phyloP scores from a whole-genome alignment of 2,888 invertebrate genomes.

The Aporophyla lueneburgensis region DNA sequence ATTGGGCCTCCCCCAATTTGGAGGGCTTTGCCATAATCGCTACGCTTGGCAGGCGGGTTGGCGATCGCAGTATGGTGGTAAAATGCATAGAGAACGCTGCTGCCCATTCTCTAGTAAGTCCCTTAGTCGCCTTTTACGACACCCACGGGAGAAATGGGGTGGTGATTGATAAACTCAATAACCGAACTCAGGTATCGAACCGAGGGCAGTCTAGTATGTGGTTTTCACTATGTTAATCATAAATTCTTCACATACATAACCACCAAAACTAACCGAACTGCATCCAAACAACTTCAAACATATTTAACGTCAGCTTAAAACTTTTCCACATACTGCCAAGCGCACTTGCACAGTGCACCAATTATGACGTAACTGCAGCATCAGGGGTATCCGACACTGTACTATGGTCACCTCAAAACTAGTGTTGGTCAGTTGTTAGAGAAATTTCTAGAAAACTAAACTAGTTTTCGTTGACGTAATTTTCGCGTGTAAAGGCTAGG shows the following conservation, averaged over 20 bases:
- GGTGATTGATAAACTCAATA: no score
- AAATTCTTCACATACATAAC: background rate
- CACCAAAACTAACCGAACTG: background rate
- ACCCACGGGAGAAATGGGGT: no score
- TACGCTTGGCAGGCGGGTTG: no score
- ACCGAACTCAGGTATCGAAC: no score
- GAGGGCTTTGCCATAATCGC: no score
- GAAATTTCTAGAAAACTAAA: conserved; percentile 55
- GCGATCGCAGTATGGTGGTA: no score
- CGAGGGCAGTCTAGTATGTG: no score
- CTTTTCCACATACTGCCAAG: conserved; percentile 34
- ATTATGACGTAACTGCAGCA: conserved; percentile 57
- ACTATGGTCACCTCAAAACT: conserved; percentile 61
- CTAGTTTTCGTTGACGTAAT: conserved; percentile 51
- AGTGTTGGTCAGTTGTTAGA: conserved; percentile 54
- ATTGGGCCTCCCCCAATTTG: no score
- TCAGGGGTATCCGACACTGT: conserved; percentile 46
- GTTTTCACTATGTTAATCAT: background rate
- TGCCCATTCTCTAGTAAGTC: no score
- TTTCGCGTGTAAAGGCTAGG: conserved; percentile 31
- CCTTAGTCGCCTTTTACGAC: no score
- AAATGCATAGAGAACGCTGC: no score
- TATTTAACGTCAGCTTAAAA: conserved; percentile 48
- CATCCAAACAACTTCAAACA: conserved; percentile 34
- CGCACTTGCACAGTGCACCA: conserved; percentile 31